These are phyloP conservation scores for Copidosoma aretas DNA, from an alignment of 2,888 invertebrate genomes.

Conservation along the genomic window DNA sequence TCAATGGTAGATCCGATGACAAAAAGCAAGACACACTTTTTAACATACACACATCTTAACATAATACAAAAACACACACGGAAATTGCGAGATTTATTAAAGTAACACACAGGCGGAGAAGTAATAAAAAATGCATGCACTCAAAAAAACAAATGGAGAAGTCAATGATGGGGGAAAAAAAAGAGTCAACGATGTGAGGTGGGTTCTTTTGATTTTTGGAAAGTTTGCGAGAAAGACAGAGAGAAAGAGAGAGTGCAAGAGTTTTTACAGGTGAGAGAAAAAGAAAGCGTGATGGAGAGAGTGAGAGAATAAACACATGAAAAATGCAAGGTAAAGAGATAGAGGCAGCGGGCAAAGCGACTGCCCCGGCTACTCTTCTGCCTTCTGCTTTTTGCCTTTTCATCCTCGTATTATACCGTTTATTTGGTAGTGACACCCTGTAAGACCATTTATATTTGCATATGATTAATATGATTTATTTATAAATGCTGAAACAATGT, in stretches of 20 bases:
- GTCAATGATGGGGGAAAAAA: constrained; percentile 10
- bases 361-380: constrained; percentile 7
- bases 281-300: constrained; percentile 12
- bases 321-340: constrained; percentile 39
- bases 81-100: constrained; percentile 9
- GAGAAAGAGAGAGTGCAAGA: constrained; percentile 1
- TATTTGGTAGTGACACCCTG: constrained; percentile 57
- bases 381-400: constrained; percentile 35
- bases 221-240: background rate
- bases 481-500: constrained; percentile 44
- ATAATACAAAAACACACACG: constrained; percentile 1
- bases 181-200: constrained; percentile 1
- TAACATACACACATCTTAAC: constrained; percentile 2
- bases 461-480: constrained; percentile 61
- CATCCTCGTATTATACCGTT: constrained; percentile 57
- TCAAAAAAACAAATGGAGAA: background rate
- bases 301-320: constrained; percentile 40
- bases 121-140: background rate
- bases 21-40: background rate
- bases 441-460: constrained; percentile 61
- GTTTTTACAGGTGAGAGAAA: constrained; percentile 7
- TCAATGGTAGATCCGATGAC: background rate
- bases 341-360: background rate
- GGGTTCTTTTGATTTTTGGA: background rate
- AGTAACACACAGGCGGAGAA: background rate